phyloP scores from a whole-genome alignment of 2,113 vertebrate species.

The Callochromis pleurospilus region DNA sequence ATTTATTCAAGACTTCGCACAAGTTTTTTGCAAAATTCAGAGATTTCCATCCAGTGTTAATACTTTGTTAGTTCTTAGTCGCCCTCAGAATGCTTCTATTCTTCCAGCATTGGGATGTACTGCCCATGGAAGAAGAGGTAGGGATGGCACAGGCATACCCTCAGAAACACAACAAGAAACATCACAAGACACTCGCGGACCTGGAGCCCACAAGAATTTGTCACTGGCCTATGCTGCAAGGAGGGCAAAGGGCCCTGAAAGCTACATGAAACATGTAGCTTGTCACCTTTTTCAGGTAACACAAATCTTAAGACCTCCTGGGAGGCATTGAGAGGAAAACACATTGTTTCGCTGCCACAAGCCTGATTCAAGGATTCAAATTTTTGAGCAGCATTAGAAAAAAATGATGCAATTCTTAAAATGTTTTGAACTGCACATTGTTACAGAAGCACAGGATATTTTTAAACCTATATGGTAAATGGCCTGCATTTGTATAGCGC shows the following conservation, averaged over 20 bases:
- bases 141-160: neutral
- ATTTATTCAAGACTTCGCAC: neutral
- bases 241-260: neutral
- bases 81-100: neutral
- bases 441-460: neutral
- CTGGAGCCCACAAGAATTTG: neutral
- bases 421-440: neutral
- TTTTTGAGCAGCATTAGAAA: neutral
- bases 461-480: neutral
- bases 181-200: rapidly evolving
- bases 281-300: neutral
- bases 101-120: neutral
- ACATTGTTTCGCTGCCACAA: neutral
- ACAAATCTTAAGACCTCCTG: neutral
- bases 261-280: neutral
- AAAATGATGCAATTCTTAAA: neutral
- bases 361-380: neutral
- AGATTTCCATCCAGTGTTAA: neutral
- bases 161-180: neutral
- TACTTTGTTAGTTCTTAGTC: neutral
- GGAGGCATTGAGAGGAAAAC: neutral
- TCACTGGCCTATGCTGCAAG: neutral
- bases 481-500: no score
- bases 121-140: neutral
- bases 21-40: neutral